Evolutionary conservation across 2,113 vertebrate species (phyloP), one percentile per base, ranked within the genome.

Genomic region (Anolis sagrei): DNA sequence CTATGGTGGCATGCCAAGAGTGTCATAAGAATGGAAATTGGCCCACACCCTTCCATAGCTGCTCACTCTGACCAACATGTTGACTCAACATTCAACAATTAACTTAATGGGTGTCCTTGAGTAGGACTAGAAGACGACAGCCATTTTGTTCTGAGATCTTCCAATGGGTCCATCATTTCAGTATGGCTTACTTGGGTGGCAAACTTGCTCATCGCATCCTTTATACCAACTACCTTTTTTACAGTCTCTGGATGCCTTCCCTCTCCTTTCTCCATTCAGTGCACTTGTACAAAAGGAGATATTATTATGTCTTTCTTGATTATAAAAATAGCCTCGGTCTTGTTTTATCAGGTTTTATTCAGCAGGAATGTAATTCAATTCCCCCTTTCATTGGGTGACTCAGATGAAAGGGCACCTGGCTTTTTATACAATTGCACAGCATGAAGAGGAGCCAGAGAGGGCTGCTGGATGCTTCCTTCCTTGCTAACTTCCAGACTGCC

Each of bases 281-380:
- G 21, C 11, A n/a, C 34, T 62, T 18, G 5, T 7, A 62, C 36
- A 69, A 82, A 73, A 48, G 19, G 51, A 68, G 54, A 49, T 77
- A 58, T 78, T 44, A 68, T 78, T 77, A 85, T 64, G 80, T 78
- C 80, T 77, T 78, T 44, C 54, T 82, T 76, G 34, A 87, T 78
- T 82, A 73, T n/a, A 64, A 87, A 87, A 87, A 87, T 82, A 87
- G 51, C 64, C 80, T 78, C 54, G 21, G 64, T 49, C 44, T 83
- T 51, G n/a, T 83, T 78, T 78, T 48, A 87, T 82, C 86, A 72
- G 69, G 51, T 62, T 36, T 77, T 49, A 64, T 83, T 79, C 39
- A 25, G 68, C n/a, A 78, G 75, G 81, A 69, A 49, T 72, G 64
- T 83, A 87, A 83, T 87, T 73, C 75, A 79, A 83, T 83, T 87